phyloP scores from a whole-genome alignment of 2,888 invertebrate genomes.

The Leptothorax acervorum region DNA sequence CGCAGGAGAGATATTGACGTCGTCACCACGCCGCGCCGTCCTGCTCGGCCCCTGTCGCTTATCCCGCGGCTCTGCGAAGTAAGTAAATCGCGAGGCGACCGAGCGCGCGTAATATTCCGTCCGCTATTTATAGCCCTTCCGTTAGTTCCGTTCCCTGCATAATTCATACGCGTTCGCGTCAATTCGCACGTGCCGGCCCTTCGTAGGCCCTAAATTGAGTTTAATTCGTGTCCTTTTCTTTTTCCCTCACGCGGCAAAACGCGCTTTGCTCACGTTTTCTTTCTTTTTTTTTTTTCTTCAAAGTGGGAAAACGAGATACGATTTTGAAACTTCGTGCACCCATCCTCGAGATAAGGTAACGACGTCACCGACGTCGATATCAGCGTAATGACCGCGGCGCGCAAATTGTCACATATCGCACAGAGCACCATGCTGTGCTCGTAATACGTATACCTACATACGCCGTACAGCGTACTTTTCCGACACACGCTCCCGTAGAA shows the following conservation, averaged over 20 bases:
- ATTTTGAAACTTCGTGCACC: background rate
- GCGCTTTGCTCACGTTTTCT: background rate
- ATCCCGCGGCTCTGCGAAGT: conserved; percentile 10
- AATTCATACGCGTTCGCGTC: conserved; percentile 24
- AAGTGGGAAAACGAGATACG: background rate
- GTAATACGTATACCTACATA: background rate
- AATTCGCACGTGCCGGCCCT: background rate
- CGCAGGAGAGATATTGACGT: background rate
- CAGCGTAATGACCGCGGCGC: background rate
- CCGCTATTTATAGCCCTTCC: conserved; percentile 18
- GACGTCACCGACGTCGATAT: conserved; percentile 10
- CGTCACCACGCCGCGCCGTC: background rate
- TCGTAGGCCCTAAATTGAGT: background rate
- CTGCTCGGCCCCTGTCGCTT: background rate
- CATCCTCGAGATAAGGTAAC: conserved; percentile 21
- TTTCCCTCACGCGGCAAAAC: background rate
- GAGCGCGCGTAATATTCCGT: conserved; percentile 35
- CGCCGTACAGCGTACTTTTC: background rate
- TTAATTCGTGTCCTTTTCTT: background rate
- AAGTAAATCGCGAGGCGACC: conserved; percentile 10
- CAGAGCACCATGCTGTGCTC: background rate
- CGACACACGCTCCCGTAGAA: conserved; percentile 12
- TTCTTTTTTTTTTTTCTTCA: background rate
- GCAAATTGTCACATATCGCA: background rate
- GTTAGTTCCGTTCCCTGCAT: background rate